phyloP scores from a whole-genome alignment of 2,113 vertebrate genomes.

The Ceyx cyanopectus region DNA sequence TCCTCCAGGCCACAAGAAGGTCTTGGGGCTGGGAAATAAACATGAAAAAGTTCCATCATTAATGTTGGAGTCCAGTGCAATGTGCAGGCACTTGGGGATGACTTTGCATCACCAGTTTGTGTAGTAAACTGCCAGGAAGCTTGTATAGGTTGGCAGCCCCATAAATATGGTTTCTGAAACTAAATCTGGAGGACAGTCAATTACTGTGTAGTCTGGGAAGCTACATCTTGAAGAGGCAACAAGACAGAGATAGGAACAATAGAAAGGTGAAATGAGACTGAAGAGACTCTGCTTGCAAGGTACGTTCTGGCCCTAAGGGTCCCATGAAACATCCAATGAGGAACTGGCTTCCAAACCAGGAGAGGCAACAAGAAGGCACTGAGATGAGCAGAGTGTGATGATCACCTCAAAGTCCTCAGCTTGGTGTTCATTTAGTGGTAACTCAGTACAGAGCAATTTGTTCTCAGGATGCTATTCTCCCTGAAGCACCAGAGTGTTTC shows the following conservation, averaged over 20 bases:
- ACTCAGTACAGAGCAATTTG: not conserved
- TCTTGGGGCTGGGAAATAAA: not conserved
- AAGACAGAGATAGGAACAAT: not conserved
- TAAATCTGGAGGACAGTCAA: not conserved
- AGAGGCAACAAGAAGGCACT: not conserved
- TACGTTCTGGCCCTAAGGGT: not conserved
- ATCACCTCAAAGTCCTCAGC: not conserved
- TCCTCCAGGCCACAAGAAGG: not conserved
- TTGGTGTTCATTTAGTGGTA: not conserved
- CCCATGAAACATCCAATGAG: not conserved
- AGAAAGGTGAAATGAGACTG: not conserved
- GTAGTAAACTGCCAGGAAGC: not conserved
- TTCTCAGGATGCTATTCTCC: not conserved
- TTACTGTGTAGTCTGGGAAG: not conserved
- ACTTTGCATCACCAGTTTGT: not conserved
- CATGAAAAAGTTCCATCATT: not conserved
- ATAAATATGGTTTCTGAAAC: not conserved
- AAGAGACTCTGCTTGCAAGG: not conserved
- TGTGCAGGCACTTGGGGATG: not conserved
- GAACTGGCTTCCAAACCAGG: not conserved
- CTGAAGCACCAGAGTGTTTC: not conserved
- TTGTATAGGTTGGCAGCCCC: not conserved
- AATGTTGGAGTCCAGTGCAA: not conserved
- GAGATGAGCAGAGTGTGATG: not conserved
- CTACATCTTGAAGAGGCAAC: not conserved